Evolutionary conservation across 23 tunicate genomes (phyloP).

Genomic region (Phallusia fumigata): DNA sequence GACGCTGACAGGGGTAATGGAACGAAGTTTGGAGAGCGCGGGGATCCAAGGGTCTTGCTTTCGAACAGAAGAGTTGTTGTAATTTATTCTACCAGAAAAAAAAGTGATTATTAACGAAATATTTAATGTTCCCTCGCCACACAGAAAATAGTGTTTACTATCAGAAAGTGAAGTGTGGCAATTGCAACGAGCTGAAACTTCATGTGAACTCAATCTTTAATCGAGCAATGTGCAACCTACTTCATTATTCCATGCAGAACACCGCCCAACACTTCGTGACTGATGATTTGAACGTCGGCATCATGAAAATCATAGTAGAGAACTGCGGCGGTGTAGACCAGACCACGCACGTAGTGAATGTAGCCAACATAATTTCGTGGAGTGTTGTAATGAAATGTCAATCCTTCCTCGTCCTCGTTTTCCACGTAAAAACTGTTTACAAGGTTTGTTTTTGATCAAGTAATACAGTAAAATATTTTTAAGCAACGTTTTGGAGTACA

Average conservation of each 20-base stretch:
- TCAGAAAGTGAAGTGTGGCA: too few species aligned
- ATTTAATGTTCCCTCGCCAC: too few species aligned
- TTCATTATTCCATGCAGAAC: slow-evolving; percentile 41
- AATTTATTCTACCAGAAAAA: slow-evolving; percentile 23
- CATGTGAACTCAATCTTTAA: too few species aligned
- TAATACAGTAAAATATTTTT: too few species aligned
- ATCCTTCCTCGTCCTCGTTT: slow-evolving; percentile 38
- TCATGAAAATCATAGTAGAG: slow-evolving; percentile 39
- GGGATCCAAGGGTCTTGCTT: slow-evolving; percentile 54
- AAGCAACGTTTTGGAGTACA: too few species aligned
- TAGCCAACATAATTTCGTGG: slow-evolving; percentile 40
- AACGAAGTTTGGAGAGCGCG: slow-evolving; percentile 39
- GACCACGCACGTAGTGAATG: slow-evolving; percentile 48
- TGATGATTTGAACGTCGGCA: slow-evolving; percentile 13
- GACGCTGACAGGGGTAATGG: slow-evolving; percentile 36
- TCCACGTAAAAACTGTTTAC: slow-evolving; percentile 41
- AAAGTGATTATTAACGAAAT: not conserved
- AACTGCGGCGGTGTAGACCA: slow-evolving; percentile 33
- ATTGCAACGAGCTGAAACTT: too few species aligned
- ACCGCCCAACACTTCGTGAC: slow-evolving; percentile 28
- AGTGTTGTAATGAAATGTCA: slow-evolving; percentile 49
- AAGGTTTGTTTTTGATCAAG: not conserved
- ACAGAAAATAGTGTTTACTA: too few species aligned
- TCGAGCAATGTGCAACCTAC: slow-evolving; percentile 4
- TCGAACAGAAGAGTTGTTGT: slow-evolving; percentile 27